Conservation (phyloP, 2,113 vertebrate species). For the Hydropotes inermis region DNA sequence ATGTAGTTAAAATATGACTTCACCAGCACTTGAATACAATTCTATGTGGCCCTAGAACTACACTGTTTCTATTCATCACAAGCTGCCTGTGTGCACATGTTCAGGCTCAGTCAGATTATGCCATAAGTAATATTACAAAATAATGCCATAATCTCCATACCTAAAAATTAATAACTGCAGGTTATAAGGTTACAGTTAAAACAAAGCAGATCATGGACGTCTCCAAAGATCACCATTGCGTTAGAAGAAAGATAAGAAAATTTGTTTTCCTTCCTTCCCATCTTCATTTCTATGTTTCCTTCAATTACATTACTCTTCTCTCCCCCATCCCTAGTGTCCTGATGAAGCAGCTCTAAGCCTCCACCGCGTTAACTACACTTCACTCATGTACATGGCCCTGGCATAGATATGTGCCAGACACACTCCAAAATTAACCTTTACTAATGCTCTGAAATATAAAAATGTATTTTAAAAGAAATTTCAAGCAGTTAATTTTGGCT, state of each 20-base stretch:
- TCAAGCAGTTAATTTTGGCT: background rate
- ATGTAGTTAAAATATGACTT: background rate
- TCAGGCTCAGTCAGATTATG: background rate
- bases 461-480: background rate
- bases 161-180: background rate
- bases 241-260: background rate
- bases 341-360: too few relatives aligned
- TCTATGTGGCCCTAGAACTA: background rate
- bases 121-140: background rate
- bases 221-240: background rate
- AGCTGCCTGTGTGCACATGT: rapidly evolving
- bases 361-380: rapidly evolving
- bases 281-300: background rate
- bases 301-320: background rate
- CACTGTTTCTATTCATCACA: background rate
- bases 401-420: background rate
- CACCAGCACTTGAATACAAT: background rate
- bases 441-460: background rate
- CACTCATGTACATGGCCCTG: background rate
- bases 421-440: background rate
- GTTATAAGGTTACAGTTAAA: background rate
- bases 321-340: background rate
- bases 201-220: background rate
- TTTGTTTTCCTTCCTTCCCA: background rate
- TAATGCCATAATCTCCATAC: rapidly evolving